A percentile compares a stretch with the other conserved stretches of the same genome.
Conservation (phyloP, 2,888 invertebrate species). For the Malacosoma neustria region DNA sequence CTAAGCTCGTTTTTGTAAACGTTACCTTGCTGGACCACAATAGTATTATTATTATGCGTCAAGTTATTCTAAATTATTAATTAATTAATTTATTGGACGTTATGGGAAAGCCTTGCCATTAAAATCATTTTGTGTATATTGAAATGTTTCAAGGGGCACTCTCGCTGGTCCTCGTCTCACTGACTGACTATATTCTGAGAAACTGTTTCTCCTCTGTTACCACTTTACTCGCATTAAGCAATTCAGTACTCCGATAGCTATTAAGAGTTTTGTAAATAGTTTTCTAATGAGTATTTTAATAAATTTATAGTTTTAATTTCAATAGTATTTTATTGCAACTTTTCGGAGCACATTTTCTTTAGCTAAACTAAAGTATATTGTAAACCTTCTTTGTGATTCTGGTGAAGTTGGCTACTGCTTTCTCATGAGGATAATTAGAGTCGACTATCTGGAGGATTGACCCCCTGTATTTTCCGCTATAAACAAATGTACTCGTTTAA, state of each 20-base stretch:
- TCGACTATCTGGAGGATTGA: constrained; percentile 52
- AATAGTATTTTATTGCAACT: too few species aligned
- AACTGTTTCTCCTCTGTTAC: constrained; percentile 44
- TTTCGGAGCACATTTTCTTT: too few species aligned
- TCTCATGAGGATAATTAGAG: constrained; percentile 46
- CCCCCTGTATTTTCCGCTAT: constrained; percentile 45
- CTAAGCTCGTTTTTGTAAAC: constrained; percentile 13
- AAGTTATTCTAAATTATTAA: constrained; percentile 35
- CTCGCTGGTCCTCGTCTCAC: background rate
- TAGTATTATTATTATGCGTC: constrained; percentile 35
- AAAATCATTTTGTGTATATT: constrained; percentile 53
- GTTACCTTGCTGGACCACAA: constrained; percentile 22
- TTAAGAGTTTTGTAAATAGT: constrained; percentile 66
- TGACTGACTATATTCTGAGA: too few species aligned
- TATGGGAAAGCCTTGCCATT: constrained; percentile 62
- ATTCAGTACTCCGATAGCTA: constrained; percentile 63
- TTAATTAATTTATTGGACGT: constrained; percentile 61
- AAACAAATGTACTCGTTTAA: too few species aligned
- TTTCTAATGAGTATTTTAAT: constrained; percentile 32
- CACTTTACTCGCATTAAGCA: constrained; percentile 48
- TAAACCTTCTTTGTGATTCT: constrained; percentile 57
- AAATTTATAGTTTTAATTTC: constrained; percentile 36
- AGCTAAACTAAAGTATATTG: constrained; percentile 26
- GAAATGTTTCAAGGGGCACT: constrained; percentile 7
- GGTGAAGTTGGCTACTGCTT: constrained; percentile 53